Evolutionary conservation across 2,888 invertebrate species (phyloP), one percentile per base, ranked within the genome.

Genomic region (Gerosis bhagava): DNA sequence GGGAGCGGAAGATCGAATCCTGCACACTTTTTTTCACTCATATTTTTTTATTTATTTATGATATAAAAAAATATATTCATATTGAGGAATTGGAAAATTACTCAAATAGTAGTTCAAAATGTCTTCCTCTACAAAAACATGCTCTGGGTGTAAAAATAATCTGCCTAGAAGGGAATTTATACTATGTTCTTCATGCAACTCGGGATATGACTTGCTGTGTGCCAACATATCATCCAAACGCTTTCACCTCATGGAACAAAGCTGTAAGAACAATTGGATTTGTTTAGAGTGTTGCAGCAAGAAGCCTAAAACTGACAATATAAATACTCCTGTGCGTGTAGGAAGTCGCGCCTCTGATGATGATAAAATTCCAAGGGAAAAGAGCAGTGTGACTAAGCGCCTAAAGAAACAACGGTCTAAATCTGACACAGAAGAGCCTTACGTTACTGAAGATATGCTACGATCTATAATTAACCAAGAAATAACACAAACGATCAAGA

Each of bases 401-500:
- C n/a, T n/a, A n/a, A 36, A 39, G 28, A 39, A 39, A 19, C 39
- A 28, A 16, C 3, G n/a, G 2, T 28, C 39, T 5, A 39, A 12
- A 13, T 19, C n/a, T n/a, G n/a, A n/a, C n/a, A n/a, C 28, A 5
- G 5, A 7, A 8, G 28, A 39, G 3, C 13, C 39, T 3, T 39
- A 13, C 21, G 39, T 39, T 2, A 39, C 39, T 5, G 39, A 39
- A 19, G 26, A 39, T 2, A 39, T 8, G 5, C 15, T 39, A 11
- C 37, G 37, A 8, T 12, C 5, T 3, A 39, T 39, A 1, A 11
- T 28, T 3, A 16, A 17, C 5, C 26, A 39, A 8, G 39, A 39
- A 8, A 39, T 39, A 0, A 39, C 39, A 7, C 19, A 39, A 28
- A 39, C 12, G 3, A 28, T 39, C 4, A 39, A 8, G 6, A 16